Base-by-base conservation (phyloP, 1,140 invertebrate species). In the Procambarus virginalis region DNA sequence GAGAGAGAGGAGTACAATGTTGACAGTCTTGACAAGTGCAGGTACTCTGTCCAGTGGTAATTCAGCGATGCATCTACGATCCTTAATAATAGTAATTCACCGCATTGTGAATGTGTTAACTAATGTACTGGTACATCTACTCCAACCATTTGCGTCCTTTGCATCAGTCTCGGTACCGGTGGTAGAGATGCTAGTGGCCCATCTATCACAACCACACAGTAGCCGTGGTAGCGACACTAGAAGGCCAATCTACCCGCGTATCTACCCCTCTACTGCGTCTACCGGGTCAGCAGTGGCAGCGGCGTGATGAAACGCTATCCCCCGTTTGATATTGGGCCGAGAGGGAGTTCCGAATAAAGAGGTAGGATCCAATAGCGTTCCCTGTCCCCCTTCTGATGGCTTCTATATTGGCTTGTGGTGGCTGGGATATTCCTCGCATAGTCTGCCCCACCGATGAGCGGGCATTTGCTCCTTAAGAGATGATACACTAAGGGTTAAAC, bases 321-420 rank as follows among this genome's bases (percentile, higher is more conserved):
- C 80, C 86, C 75, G 87, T 89, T 89, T 89, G 87, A 89, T 89
- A 89, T 89, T 89, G 87, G 87, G 84, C 90, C 84, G 77, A 82
- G 89, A 89, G 87, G 48, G 87, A 89, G 60, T 89, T 81, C 87
- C 87, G 87, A 89, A 89, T 89, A 89, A 89, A 89, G 87, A 89
- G 87, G 87, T 89, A 83, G 87, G 84, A 83, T 83, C 89, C 90
- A 86, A 91, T 91, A 91, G 78, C 90, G 79, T 70, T 91, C 70
- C 84, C 79, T 86, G 84, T 86, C 90, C 84, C 81, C 90, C 84
- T 91, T 91, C 90, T 91, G 83, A 91, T 91, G 90, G n/a, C 90
- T 86, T 91, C 90, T 86, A 91, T 91, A 91, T 91, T 91, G 90
- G 90, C 90, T 91, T 81, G n/a, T 86, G 90, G 84, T 86, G 90